A percentile compares a stretch with the other conserved stretches of the same genome.
Conservation (phyloP, 2,888 invertebrate genomes). For the Clivina fossor region DNA sequence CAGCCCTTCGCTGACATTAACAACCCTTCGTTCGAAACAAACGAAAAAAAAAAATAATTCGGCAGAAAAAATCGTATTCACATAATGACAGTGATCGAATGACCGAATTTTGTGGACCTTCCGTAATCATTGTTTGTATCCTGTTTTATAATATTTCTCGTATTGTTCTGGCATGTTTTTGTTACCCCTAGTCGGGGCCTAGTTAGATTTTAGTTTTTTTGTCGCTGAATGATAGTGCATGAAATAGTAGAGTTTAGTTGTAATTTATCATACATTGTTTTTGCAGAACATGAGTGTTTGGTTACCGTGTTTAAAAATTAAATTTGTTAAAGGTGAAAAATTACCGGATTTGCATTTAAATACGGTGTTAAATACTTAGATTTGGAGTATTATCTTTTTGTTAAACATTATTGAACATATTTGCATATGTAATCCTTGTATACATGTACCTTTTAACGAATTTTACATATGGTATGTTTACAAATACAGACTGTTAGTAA, state of each 20-base stretch:
- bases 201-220: not conserved
- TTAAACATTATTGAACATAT: too few species aligned
- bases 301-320: conserved; percentile 12
- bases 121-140: conserved; percentile 6
- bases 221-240: conserved; percentile 1
- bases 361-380: conserved; percentile 8
- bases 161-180: conserved; percentile 14
- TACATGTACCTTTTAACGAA: too few species aligned
- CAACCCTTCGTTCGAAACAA: conserved; percentile 16
- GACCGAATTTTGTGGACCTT: conserved; percentile 18
- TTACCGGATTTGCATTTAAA: conserved; percentile 15
- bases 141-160: conserved; percentile 7
- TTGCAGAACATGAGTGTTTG: conserved; percentile 15
- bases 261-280: conserved; percentile 26
- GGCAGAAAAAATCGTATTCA: conserved; percentile 27
- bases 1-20: conserved; percentile 20
- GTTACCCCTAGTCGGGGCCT: conserved; percentile 2
- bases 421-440: too few species aligned
- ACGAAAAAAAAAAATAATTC: conserved; percentile 16
- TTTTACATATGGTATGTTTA: too few species aligned
- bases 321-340: conserved; percentile 19
- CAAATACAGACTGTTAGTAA: too few species aligned
- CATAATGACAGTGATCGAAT: conserved; percentile 34
- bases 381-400: too few species aligned
- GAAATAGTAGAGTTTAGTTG: conserved; percentile 1